Percentiles rank a stretch among this genome's conserved stretches.
Conservation (phyloP, 2,888 invertebrate genomes). For the Philopedon plagiatum region DNA sequence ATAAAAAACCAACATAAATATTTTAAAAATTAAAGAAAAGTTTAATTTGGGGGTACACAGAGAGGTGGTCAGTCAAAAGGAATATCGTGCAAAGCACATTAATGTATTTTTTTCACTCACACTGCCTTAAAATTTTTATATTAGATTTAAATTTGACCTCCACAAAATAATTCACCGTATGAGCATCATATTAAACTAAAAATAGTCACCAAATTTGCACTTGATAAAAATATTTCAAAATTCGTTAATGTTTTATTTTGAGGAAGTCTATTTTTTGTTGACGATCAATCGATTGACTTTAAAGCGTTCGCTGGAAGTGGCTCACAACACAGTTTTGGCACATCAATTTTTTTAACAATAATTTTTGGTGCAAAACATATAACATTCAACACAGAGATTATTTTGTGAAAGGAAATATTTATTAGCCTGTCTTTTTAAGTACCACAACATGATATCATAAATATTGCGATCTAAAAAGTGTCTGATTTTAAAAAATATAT, state of each 20-base stretch:
- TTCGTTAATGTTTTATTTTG: not conserved
- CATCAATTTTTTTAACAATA: slow-evolving; percentile 19
- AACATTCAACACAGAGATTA: slow-evolving; percentile 19
- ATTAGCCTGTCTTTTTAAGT: not conserved
- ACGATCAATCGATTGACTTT: slow-evolving; percentile 20
- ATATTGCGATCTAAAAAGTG: too few species aligned
- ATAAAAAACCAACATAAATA: slow-evolving; percentile 24
- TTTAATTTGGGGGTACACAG: slow-evolving; percentile 4
- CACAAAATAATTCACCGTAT: not conserved
- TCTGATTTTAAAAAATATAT: too few species aligned
- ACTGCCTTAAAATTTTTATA: slow-evolving; percentile 3
- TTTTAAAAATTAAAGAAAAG: slow-evolving; percentile 20
- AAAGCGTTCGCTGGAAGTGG: not conserved
- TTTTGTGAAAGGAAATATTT: slow-evolving; percentile 8
- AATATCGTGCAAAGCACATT: slow-evolving; percentile 46
- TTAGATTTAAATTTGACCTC: not conserved
- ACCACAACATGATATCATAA: not conserved
- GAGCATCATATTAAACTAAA: not conserved
- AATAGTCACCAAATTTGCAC: not conserved
- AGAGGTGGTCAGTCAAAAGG: slow-evolving; percentile 12
- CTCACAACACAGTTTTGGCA: slow-evolving; percentile 24
- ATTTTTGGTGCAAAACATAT: slow-evolving; percentile 25
- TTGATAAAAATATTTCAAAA: not conserved
- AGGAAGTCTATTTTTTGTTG: not conserved
- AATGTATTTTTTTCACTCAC: not conserved